These are phyloP conservation scores for Enteromius viviparus DNA, from an alignment of 2,797 vertebrate genomes.

Conservation along the genomic window DNA sequence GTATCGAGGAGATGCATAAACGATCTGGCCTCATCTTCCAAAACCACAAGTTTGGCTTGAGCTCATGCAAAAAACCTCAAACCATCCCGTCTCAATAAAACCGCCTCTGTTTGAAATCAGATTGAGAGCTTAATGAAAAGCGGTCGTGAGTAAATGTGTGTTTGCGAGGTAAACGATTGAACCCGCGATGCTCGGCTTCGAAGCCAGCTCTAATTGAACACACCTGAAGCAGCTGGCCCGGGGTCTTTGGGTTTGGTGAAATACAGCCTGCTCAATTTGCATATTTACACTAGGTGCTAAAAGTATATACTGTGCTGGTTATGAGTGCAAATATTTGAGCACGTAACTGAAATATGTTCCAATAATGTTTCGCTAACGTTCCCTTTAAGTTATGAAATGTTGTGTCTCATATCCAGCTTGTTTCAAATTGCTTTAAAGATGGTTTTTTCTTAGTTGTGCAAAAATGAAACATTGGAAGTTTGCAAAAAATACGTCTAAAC, in stretches of 20 bases:
- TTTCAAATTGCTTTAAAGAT: neutral
- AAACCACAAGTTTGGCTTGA: constrained; percentile 61
- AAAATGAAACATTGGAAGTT: neutral
- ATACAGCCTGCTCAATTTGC: neutral
- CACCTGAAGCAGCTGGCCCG: neutral
- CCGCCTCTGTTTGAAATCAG: constrained; percentile 62
- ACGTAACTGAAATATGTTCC: neutral
- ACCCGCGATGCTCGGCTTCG: neutral
- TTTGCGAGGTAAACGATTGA: neutral
- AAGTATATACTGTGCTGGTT: neutral
- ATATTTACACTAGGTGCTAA: neutral
- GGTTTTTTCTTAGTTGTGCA: neutral
- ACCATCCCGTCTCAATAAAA: constrained; percentile 66
- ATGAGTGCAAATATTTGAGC: neutral
- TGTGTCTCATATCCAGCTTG: neutral
- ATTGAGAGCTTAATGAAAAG: constrained; percentile 64
- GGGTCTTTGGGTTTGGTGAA: constrained; percentile 21
- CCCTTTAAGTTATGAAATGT: neutral
- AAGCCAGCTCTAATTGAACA: neutral
- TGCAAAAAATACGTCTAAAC: neutral
- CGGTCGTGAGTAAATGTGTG: constrained; percentile 55
- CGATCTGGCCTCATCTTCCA: neutral
- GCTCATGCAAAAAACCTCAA: constrained; percentile 63
- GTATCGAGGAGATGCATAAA: constrained; percentile 4
- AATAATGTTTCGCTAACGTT: neutral